Percentiles rank a stretch among this genome's conserved stretches.
Evolutionary conservation across 1,140 invertebrate genomes (phyloP).

Genomic region (Hesperophylax magnus): DNA sequence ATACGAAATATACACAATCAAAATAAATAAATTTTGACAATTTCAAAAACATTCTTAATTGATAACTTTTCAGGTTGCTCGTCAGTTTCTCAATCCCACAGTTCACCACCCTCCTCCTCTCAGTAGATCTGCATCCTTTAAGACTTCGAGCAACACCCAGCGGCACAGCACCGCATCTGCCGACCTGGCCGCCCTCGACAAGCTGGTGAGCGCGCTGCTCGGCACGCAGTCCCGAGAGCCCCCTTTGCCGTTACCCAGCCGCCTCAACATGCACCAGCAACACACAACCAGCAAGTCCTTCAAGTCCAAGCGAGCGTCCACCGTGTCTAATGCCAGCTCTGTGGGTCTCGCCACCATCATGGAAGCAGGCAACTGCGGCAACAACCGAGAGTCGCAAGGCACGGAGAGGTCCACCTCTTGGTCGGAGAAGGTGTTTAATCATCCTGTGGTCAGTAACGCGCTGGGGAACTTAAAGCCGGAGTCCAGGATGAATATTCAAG

Average conservation of each 20-base stretch:
- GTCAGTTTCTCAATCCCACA: slow-evolving; percentile 22
- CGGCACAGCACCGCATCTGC: slow-evolving; percentile 55
- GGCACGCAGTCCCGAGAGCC: slow-evolving; percentile 56
- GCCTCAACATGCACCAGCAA: slow-evolving; percentile 59
- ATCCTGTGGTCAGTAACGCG: slow-evolving; percentile 44
- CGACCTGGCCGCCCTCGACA: slow-evolving; percentile 67
- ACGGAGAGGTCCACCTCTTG: slow-evolving; percentile 42
- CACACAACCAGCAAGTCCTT: slow-evolving; percentile 64
- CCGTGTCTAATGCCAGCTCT: slow-evolving; percentile 48
- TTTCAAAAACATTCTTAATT: no score
- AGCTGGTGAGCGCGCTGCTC: slow-evolving; percentile 65
- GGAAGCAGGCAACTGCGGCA: slow-evolving; percentile 42
- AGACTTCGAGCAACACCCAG: slow-evolving; percentile 36
- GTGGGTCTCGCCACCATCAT: slow-evolving; percentile 47
- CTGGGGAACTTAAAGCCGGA: slow-evolving; percentile 24
- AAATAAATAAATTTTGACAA: no score
- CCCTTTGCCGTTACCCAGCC: slow-evolving; percentile 50
- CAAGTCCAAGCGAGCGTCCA: slow-evolving; percentile 62
- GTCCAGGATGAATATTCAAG: slow-evolving; percentile 21
- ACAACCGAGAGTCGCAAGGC: slow-evolving; percentile 41
- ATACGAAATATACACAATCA: no score
- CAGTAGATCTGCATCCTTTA: slow-evolving; percentile 46
- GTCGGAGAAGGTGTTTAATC: slow-evolving; percentile 49
- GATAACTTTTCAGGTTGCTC: slow-evolving; percentile 22
- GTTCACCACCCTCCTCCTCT: slow-evolving; percentile 42